Evolutionary conservation across 2,113 vertebrate species (phyloP).

Genomic region (Glaucidium brasilianum): DNA sequence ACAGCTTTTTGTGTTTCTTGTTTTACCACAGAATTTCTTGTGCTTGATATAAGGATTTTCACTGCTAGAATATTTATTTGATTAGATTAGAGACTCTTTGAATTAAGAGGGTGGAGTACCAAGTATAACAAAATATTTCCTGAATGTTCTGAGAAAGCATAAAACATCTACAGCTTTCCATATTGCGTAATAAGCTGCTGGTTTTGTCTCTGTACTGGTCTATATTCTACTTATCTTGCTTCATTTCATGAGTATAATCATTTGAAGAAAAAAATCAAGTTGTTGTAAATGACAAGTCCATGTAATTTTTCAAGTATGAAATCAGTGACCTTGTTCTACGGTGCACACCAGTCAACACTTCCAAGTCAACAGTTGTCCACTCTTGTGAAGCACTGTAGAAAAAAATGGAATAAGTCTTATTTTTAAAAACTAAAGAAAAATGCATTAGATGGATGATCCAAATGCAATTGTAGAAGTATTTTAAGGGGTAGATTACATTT

Average conservation of each 20-base stretch:
- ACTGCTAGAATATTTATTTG: not conserved
- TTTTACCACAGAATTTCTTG: not conserved
- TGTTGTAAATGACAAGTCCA: not conserved
- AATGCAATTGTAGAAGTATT: not conserved
- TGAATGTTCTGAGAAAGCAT: not conserved
- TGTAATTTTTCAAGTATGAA: not conserved
- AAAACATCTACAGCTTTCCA: not conserved
- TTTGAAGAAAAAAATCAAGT: not conserved
- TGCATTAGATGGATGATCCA: not conserved
- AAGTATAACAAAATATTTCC: not conserved
- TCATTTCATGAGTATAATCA: not conserved
- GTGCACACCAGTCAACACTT: not conserved
- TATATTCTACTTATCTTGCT: not conserved
- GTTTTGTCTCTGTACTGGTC: not conserved
- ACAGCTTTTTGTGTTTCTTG: not conserved
- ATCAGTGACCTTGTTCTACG: not conserved
- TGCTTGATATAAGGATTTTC: not conserved
- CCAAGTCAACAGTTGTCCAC: not conserved
- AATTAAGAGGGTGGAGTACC: not conserved
- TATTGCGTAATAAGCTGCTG: not conserved
- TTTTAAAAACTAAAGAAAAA: not conserved
- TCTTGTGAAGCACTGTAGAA: fast-evolving
- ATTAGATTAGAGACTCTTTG: not conserved
- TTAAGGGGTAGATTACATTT: not conserved
- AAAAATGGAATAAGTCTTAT: not conserved